Base-by-base conservation (phyloP, 1,140 invertebrate genomes). In the Idris sp. region DNA sequence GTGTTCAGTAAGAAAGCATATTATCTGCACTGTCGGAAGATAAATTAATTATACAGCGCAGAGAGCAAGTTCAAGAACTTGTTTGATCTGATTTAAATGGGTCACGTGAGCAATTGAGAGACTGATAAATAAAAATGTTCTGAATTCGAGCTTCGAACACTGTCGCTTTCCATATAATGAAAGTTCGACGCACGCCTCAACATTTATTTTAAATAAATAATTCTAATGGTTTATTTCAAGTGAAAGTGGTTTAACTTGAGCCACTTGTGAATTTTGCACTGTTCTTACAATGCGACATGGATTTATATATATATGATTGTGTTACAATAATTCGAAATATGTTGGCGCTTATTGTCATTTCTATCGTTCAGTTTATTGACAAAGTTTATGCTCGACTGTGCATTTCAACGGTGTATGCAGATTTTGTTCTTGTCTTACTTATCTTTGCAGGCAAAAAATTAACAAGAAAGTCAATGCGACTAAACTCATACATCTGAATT, bases 191-290 rank as follows among this genome's bases (percentile, higher is more conserved):
- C 0, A 3, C 18, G 16, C 33, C 4, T 10, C 15, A 15, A 43
- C 13, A 33, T 67, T 54, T 25, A 35, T 62, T 74, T 53, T 48
- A 35, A 62, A 67, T 56, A 74, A 67, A 74, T 74, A 74, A 67
- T 54, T 61, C 56, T 33, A 61, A 62, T 54, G 31, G 41, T 67
- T 61, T 48, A 62, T 67, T 62, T 54, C 33, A 31, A 67, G 71
- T 67, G 71, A 74, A 74, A 74, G 71, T 67, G 14, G 62, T 74
- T 62, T 48, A 49, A 67, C 71, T 74, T 67, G 62, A 67, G 35
- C 35, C 48, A 56, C 28, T 67, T 58, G 54, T 7, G 36, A 62
- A 68, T 74, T 74, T 51, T 35, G n/a, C n/a, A n/a, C 43, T 49
- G 40, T 56, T 59, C 54, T 48, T 53, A 40, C 40, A 54, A 46